phyloP scores from a whole-genome alignment of 1,140 invertebrate genomes.

The Caenorhabditis brenneri region DNA sequence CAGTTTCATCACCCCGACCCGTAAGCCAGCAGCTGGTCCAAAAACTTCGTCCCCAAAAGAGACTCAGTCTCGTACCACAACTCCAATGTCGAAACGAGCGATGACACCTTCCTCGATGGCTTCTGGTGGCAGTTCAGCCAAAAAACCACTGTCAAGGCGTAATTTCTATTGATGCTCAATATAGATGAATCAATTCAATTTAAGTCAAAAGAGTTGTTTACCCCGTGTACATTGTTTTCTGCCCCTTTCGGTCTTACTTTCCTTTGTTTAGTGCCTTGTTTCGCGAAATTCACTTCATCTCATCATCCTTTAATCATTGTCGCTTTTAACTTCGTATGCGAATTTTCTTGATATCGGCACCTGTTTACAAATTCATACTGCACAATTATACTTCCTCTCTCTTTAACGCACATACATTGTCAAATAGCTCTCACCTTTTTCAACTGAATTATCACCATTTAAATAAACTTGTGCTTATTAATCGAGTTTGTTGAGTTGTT shows the following conservation, averaged over 20 bases:
- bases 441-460: neutral
- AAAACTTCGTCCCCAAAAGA: conserved; percentile 19
- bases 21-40: neutral
- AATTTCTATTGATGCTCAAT: neutral
- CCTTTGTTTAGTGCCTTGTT: neutral
- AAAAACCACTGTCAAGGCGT: neutral
- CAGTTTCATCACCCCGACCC: conserved; percentile 17
- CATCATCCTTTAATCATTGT: too few relatives aligned
- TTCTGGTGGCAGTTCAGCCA: neutral
- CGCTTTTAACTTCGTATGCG: too few relatives aligned
- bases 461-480: neutral
- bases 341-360: neutral
- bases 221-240: neutral
- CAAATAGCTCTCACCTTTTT: neutral
- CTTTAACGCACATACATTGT: neutral
- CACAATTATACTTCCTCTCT: neutral
- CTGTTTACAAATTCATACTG: neutral
- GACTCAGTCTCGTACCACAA: neutral
- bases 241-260: too few relatives aligned
- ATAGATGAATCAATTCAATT: too few relatives aligned
- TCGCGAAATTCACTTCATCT: neutral
- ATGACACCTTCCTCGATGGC: conserved; percentile 9
- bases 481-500: too few relatives aligned
- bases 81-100: conserved; percentile 15
- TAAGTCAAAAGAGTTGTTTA: neutral